These are phyloP conservation scores for Channa striata DNA, from an alignment of 2,797 vertebrate genomes.

Conservation along the genomic window DNA sequence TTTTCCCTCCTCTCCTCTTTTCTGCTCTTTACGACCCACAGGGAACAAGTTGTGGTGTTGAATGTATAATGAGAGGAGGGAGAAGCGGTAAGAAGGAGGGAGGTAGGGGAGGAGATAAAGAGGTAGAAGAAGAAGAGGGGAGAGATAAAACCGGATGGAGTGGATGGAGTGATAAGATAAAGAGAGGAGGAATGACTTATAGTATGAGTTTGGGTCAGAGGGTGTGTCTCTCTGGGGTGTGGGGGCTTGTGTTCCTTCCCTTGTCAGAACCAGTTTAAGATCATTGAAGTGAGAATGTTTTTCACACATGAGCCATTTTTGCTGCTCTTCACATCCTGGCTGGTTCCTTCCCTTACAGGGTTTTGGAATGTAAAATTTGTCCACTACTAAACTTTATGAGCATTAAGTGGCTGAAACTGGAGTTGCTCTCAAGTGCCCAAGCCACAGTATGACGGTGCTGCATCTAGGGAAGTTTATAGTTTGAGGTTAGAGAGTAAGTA, in stretches of 20 bases:
- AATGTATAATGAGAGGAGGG: conserved; percentile 86
- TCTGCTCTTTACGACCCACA: conserved; percentile 84
- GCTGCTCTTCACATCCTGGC: neutral
- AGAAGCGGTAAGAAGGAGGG: conserved; percentile 30
- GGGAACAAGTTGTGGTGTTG: conserved; percentile 87
- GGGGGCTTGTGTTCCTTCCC: conserved; percentile 12
- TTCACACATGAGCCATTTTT: conserved; percentile 30
- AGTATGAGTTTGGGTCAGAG: conserved; percentile 33
- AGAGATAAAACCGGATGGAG: conserved; percentile 44
- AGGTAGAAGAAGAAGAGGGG: conserved; percentile 37
- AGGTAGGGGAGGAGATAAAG: conserved; percentile 39
- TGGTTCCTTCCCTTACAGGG: neutral
- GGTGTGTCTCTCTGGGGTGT: conserved; percentile 11
- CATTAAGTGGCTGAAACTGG: neutral
- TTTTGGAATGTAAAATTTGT: neutral
- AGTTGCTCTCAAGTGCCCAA: conserved; percentile 1
- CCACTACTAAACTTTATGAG: neutral
- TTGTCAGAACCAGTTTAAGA: conserved; percentile 52
- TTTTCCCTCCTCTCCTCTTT: conserved; percentile 60
- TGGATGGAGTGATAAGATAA: conserved; percentile 42
- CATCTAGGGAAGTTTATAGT: conserved; percentile 4
- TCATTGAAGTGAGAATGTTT: conserved; percentile 32
- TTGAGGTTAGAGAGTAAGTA: conserved; percentile 23
- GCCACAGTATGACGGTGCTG: neutral
- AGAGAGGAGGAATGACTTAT: conserved; percentile 46